Evolutionary conservation across 2,888 invertebrate genomes (phyloP).

Genomic region (Chromoteleia sp.): DNA sequence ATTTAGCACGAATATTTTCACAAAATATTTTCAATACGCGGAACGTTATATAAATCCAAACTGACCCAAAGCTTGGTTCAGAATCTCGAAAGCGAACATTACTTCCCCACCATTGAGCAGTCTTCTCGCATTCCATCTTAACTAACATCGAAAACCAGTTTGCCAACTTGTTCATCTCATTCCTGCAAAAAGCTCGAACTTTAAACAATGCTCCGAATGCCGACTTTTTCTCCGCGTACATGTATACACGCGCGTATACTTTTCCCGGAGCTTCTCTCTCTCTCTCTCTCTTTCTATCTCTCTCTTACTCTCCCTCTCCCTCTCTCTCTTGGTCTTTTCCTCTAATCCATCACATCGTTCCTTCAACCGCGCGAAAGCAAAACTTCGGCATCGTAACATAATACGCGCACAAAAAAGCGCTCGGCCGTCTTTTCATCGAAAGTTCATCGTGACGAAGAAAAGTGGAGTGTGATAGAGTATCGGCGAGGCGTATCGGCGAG

Average conservation of each 20-base stretch:
- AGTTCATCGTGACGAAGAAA: conserved; percentile 49
- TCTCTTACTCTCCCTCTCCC: no score
- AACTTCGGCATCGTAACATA: conserved; percentile 55
- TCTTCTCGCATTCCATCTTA: conserved; percentile 15
- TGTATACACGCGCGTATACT: conserved; percentile 2
- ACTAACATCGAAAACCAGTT: conserved; percentile 34
- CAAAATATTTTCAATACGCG: no score
- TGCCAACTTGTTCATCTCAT: conserved; percentile 36
- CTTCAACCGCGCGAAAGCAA: conserved; percentile 42
- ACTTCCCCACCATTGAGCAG: neutral
- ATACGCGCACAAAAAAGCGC: conserved; percentile 38
- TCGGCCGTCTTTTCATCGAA: conserved; percentile 49
- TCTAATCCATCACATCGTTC: conserved; percentile 47
- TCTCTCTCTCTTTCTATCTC: no score
- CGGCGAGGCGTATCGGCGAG: conserved; percentile 64
- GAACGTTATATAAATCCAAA: neutral
- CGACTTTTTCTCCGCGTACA: conserved; percentile 4
- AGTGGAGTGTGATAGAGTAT: conserved; percentile 61
- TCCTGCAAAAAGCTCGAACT: conserved; percentile 26
- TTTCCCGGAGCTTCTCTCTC: conserved; percentile 6
- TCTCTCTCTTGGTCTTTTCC: no score
- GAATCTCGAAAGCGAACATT: neutral
- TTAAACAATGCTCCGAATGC: conserved; percentile 43
- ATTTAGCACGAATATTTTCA: no score
- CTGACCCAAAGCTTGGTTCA: neutral